A percentile compares a stretch with the other conserved stretches of the same genome.
Evolutionary conservation across 2,113 vertebrate species (phyloP).

Genomic region (Mohoua ochrocephala): DNA sequence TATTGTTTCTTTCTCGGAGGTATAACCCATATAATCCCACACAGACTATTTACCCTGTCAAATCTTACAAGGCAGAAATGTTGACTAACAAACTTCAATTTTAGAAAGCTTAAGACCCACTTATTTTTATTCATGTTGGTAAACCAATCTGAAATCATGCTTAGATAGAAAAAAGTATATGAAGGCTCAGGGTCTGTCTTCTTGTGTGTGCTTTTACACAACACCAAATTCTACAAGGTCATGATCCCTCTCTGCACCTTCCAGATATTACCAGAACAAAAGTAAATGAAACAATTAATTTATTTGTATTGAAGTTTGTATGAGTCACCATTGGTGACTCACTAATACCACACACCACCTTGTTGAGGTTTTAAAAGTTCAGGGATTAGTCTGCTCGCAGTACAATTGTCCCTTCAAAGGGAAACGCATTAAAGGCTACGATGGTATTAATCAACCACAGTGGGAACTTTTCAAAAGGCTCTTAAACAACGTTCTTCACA

Average conservation of each 20-base stretch:
- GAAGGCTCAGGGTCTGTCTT: neutral
- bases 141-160: neutral
- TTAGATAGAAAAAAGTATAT: neutral
- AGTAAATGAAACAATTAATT: neutral
- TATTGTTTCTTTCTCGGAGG: neutral
- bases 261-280: neutral
- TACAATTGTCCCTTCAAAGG: neutral
- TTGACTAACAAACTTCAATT: neutral
- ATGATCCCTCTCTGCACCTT: neutral
- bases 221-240: neutral
- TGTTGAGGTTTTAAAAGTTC: neutral
- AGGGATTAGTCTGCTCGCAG: neutral
- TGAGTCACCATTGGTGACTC: neutral
- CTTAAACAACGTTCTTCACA: neutral
- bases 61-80: neutral
- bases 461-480: neutral
- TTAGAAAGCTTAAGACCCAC: neutral
- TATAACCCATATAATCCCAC: neutral
- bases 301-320: neutral
- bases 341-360: neutral
- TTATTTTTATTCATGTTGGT: neutral
- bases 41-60: neutral
- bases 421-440: neutral
- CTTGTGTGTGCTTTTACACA: neutral
- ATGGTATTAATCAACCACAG: neutral